These are phyloP conservation scores for Oxyteleia sp. DNA, from an alignment of 2,888 invertebrate species.

Conservation along the genomic window DNA sequence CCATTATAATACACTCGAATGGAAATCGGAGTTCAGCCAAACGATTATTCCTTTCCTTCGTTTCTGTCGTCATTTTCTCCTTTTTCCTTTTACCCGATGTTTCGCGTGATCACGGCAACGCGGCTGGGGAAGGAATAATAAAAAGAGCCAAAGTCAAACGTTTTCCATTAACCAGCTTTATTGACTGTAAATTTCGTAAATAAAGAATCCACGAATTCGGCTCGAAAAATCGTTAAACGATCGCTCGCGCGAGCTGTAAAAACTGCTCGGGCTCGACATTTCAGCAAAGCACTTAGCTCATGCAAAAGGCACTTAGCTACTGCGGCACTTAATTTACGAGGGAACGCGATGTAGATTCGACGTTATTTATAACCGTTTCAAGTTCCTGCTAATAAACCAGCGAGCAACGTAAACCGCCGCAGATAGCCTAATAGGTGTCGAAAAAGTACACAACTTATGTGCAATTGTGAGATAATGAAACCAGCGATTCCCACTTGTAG, in stretches of 20 bases:
- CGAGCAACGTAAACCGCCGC: slow-evolving; percentile 13
- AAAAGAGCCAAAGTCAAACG: slow-evolving; percentile 34
- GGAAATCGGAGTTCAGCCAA: slow-evolving; percentile 65
- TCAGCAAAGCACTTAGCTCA: slow-evolving; percentile 9
- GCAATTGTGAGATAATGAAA: slow-evolving; percentile 3
- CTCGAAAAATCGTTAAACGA: slow-evolving; percentile 6
- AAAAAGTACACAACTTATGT: slow-evolving; percentile 15
- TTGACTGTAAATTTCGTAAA: slow-evolving; percentile 15
- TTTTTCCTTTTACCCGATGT: slow-evolving; percentile 38
- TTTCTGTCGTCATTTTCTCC: slow-evolving; percentile 58
- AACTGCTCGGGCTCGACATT: background rate
- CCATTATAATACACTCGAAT: slow-evolving; percentile 73
- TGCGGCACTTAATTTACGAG: slow-evolving; percentile 19
- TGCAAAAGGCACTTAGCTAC: slow-evolving; percentile 2
- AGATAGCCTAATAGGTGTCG: slow-evolving; percentile 28
- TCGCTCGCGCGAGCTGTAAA: background rate
- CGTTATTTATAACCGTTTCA: slow-evolving; percentile 20
- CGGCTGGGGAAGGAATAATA: slow-evolving; percentile 4
- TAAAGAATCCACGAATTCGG: slow-evolving; percentile 45
- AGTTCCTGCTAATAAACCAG: slow-evolving; percentile 13
- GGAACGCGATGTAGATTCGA: slow-evolving; percentile 5
- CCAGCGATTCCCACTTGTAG: background rate
- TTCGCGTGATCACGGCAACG: slow-evolving; percentile 53
- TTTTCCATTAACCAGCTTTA: slow-evolving; percentile 38
- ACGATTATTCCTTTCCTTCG: slow-evolving; percentile 63